These are phyloP conservation scores for Schlechtendalia chinensis DNA, from an alignment of 1,140 invertebrate genomes.

Conservation along the genomic window DNA sequence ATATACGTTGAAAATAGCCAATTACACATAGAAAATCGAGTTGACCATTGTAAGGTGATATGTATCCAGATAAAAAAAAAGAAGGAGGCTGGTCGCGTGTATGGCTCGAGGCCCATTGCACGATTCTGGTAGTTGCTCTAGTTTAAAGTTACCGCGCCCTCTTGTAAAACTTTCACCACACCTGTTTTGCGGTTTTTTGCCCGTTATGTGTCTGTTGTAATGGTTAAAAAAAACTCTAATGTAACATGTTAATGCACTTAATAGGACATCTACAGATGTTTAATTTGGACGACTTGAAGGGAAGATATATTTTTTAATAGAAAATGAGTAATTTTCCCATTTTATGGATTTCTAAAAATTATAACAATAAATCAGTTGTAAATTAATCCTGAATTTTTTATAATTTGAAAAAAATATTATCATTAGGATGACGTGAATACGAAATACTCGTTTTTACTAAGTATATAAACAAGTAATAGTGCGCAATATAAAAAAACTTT, in stretches of 20 bases:
- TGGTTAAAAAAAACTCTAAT: constrained; percentile 42
- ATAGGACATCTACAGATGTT: constrained; percentile 10
- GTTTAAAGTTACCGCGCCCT: constrained; percentile 50
- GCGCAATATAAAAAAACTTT: too few relatives aligned
- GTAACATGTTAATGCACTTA: constrained; percentile 34
- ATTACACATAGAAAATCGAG: constrained; percentile 47
- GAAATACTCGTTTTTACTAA: too few relatives aligned
- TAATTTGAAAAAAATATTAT: too few relatives aligned
- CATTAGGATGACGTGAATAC: too few relatives aligned
- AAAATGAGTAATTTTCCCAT: background rate
- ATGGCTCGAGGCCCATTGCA: constrained; percentile 46
- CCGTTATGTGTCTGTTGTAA: constrained; percentile 46
- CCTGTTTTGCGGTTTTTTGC: constrained; percentile 48
- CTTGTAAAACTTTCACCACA: constrained; percentile 50
- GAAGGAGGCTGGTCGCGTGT: constrained; percentile 49
- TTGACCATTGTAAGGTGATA: constrained; percentile 48
- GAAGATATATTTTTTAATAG: background rate
- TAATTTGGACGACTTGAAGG: background rate
- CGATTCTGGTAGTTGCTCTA: constrained; percentile 50
- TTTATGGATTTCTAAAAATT: background rate
- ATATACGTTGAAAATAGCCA: constrained; percentile 43
- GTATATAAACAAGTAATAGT: too few relatives aligned
- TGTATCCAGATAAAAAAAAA: constrained; percentile 42
- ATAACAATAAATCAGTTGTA: background rate
- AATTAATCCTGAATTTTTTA: too few relatives aligned